Evolutionary conservation across 2,797 vertebrate species (phyloP), one percentile per base, ranked within the genome.

Genomic region (Melanogrammus aeglefinus): DNA sequence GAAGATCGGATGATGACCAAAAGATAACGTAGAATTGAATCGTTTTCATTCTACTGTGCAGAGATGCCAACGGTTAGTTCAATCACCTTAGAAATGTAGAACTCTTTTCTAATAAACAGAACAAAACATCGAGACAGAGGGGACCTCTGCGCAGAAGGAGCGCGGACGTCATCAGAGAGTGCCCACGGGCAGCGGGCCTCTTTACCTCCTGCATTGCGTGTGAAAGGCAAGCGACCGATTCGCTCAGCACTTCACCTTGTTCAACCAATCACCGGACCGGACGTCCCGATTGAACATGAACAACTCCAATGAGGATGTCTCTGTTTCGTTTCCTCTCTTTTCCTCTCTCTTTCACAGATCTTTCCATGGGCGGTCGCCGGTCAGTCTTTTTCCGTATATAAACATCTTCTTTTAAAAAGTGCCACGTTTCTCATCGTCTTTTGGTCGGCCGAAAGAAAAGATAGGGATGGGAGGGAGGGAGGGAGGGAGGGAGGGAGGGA

Each of bases 361-460:
- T 79, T 80, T 77, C 76, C 80, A 83, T 36, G 73, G 29, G 44
- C 77, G 71, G 77, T 72, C 70, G n/a, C n/a, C n/a, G n/a, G n/a
- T n/a, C n/a, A n/a, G n/a, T n/a, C n/a, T n/a, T 33, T 76, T 78
- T 69, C 63, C 66, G 63, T 83, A 81, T 83, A 81, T 81, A 74
- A 82, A 82, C 82, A 79, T 81, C 84, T 85, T 85, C 75, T 79
- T 85, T 88, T 86, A 7, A 35, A 85, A 88, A 91, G 82, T 86
- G 81, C 85, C 84, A 88, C 80, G 84, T 86, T 82, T 84, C 84
- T 86, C 75, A 80, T 82, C 80, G 79, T 89, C 83, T 86, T 86
- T 86, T 83, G 83, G 82, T 87, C 76, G 39, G 84, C 82, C 82
- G 85, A 91, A 87, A 76, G 8, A 69, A 24, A 35, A 69, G 31